Percentiles rank a stretch among this genome's conserved stretches.
Evolutionary conservation across 2,888 invertebrate species (phyloP).

Genomic region (Ornithoptera priamus): DNA sequence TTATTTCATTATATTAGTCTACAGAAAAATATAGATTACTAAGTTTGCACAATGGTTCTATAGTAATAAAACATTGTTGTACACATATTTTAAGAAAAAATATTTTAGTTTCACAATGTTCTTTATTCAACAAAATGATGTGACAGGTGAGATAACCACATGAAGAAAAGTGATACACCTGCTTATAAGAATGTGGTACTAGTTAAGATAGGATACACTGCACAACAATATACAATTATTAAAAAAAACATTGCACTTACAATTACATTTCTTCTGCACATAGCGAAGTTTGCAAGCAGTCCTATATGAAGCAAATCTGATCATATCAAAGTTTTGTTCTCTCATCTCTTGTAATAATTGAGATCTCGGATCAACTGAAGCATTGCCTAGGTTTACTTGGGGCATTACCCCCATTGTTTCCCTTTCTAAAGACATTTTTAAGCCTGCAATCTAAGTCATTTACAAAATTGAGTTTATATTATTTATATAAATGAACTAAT

Average conservation of each 20-base stretch:
- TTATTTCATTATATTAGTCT: no score
- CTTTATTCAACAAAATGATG: no score
- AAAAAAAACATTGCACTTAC: constrained; percentile 81
- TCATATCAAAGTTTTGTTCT: constrained; percentile 95
- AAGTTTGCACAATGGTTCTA: no score
- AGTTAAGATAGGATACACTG: no score
- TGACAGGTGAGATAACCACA: no score
- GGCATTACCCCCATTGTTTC: constrained; percentile 60
- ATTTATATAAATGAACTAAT: not conserved
- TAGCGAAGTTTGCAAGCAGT: constrained; percentile 98
- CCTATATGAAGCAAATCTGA: constrained; percentile 98
- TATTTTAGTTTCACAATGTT: no score
- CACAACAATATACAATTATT: not conserved
- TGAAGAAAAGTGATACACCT: no score
- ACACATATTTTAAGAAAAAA: no score
- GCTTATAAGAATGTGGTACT: no score
- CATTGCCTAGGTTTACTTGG: constrained; percentile 40
- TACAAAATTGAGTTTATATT: not conserved
- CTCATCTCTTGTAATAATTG: constrained; percentile 92
- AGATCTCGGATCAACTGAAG: constrained; percentile 83
- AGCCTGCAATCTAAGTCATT: constrained; percentile 32
- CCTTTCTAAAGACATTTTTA: constrained; percentile 66
- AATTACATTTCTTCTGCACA: constrained; percentile 98
- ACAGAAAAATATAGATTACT: no score
- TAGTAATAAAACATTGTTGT: no score